Conservation (phyloP, 2,113 vertebrate genomes). For the Pristiophorus japonicus region DNA sequence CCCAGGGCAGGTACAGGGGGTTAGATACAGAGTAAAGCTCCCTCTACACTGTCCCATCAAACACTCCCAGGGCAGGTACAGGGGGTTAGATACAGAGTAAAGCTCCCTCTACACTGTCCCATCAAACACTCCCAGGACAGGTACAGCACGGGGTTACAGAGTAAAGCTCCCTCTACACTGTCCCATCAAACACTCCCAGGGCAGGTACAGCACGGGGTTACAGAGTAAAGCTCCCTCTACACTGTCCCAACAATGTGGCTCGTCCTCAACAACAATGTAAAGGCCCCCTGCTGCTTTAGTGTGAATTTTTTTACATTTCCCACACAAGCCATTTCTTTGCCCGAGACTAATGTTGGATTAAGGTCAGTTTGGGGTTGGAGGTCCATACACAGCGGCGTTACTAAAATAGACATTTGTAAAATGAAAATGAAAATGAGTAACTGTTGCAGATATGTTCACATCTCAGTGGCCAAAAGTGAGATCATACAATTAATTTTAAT, state of each 20-base stretch:
- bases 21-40: too few species aligned
- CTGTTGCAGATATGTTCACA: background rate
- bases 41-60: too few species aligned
- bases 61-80: too few species aligned
- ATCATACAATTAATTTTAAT: background rate
- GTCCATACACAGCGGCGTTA: background rate
- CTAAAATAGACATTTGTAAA: background rate
- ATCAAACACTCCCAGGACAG: too few species aligned
- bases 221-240: background rate
- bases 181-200: background rate
- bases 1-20: too few species aligned
- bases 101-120: too few species aligned
- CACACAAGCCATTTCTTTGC: too few species aligned
- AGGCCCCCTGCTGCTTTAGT: background rate
- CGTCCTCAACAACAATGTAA: background rate
- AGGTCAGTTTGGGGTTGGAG: background rate
- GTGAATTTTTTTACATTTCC: too few species aligned
- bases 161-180: too few species aligned
- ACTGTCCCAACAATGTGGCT: background rate
- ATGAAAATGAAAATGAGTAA: background rate
- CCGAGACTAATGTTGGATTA: background rate
- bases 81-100: too few species aligned
- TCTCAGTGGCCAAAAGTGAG: background rate
- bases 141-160: background rate
- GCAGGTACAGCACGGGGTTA: background rate